These are phyloP conservation scores for Scotopteryx bipunctaria DNA, from an alignment of 2,888 invertebrate species.

Conservation along the genomic window DNA sequence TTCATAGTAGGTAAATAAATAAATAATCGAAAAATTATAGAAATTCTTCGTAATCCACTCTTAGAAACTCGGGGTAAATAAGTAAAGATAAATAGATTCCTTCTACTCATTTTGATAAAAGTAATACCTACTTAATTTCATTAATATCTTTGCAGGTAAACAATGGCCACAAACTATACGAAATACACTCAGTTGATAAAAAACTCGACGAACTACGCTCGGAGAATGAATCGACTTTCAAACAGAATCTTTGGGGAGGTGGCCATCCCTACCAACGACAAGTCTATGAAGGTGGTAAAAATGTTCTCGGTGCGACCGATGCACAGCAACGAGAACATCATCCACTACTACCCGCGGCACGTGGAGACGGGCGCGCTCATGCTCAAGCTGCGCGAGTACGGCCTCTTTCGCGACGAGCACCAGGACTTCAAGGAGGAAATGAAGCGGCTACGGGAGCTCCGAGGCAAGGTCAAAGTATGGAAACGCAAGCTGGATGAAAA, in stretches of 20 bases:
- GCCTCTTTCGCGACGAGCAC: conserved; percentile 94
- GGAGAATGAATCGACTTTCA: conserved; percentile 92
- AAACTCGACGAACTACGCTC: conserved; percentile 90
- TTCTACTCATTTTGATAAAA: no score
- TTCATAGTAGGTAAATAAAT: no score
- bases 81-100: no score
- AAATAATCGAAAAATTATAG: no score
- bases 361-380: conserved; percentile 89
- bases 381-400: conserved; percentile 88
- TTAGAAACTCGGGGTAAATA: no score
- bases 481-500: conserved; percentile 71
- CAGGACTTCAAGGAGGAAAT: conserved; percentile 95
- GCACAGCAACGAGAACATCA: conserved; percentile 87
- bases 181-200: conserved; percentile 88
- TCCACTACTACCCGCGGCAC: conserved; percentile 94
- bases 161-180: conserved; percentile 85
- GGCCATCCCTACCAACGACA: conserved; percentile 87
- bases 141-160: conserved; percentile 25
- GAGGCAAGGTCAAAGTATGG: conserved; percentile 88
- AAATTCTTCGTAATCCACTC: no score
- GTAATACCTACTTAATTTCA: conserved; percentile 2
- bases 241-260: conserved; percentile 96
- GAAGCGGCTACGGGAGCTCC: conserved; percentile 87
- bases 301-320: conserved; percentile 90
- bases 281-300: conserved; percentile 91